Conservation (phyloP, 2,888 invertebrate species). For the Drosophila lutescens region DNA sequence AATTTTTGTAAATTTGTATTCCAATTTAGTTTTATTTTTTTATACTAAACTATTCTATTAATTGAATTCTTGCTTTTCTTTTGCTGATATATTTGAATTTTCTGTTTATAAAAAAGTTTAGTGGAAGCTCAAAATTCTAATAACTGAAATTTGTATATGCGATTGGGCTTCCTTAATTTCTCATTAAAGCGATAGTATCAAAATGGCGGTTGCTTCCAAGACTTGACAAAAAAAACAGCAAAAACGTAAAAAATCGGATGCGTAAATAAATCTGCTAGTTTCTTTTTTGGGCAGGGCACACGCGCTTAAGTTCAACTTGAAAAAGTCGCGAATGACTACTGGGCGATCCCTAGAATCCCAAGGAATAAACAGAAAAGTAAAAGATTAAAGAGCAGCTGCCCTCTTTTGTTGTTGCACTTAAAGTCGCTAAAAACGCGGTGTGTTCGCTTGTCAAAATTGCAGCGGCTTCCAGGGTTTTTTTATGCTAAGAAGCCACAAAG, state of each 20-base stretch:
- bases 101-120: too few relatives aligned
- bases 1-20: too few relatives aligned
- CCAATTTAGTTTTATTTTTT: too few relatives aligned
- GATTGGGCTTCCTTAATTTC: too few relatives aligned
- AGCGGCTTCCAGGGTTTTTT: constrained; percentile 26
- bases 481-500: constrained; percentile 46
- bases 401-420: constrained; percentile 63
- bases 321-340: constrained; percentile 40
- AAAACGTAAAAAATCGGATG: constrained; percentile 6
- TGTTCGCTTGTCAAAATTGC: constrained; percentile 72
- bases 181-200: not conserved
- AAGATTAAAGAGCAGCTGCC: not conserved
- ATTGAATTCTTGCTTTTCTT: too few relatives aligned
- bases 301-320: constrained; percentile 65
- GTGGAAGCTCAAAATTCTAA: too few relatives aligned
- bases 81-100: too few relatives aligned
- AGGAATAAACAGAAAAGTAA: constrained; percentile 25
- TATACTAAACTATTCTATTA: too few relatives aligned
- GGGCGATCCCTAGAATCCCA: constrained; percentile 70
- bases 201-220: not conserved
- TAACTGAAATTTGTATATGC: too few relatives aligned
- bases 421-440: constrained; percentile 66
- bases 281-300: constrained; percentile 49
- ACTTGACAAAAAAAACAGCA: not conserved
- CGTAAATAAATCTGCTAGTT: constrained; percentile 13